A percentile compares a stretch with the other conserved stretches of the same genome.
Conservation (phyloP, 1,140 invertebrate species). For the Araneus ventricosus region DNA sequence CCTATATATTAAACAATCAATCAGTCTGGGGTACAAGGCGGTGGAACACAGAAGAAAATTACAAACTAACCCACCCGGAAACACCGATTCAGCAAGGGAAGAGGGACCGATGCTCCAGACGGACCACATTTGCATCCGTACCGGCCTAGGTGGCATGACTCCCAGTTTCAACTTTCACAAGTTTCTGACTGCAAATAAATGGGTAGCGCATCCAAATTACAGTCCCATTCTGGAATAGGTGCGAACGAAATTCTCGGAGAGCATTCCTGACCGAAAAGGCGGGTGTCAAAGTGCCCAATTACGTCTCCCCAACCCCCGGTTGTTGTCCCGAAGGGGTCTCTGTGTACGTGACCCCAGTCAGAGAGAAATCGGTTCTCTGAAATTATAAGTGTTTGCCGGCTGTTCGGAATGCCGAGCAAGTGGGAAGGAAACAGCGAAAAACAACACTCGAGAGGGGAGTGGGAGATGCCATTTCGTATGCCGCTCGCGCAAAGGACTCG, state of each 20-base stretch:
- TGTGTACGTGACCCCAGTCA: not conserved
- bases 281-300: slow-evolving; percentile 1
- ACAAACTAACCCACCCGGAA: no score
- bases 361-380: not conserved
- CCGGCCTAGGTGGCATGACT: not conserved
- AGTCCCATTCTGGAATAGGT: not conserved
- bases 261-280: not conserved
- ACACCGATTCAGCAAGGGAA: not conserved
- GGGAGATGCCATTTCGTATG: not conserved
- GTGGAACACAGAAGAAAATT: no score
- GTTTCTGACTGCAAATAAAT: not conserved
- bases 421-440: not conserved
- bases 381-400: not conserved
- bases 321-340: not conserved
- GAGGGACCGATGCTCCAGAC: not conserved
- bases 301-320: not conserved
- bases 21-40: no score
- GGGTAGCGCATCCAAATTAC: not conserved
- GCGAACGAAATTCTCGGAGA: not conserved
- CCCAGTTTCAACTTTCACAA: not conserved
- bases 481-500: not conserved
- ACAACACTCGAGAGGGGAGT: not conserved
- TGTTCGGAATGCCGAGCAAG: not conserved
- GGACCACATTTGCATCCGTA: not conserved
- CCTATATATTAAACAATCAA: no score